These are phyloP conservation scores for Tuberolachnus salignus DNA, from an alignment of 2,888 invertebrate species.

Conservation along the genomic window DNA sequence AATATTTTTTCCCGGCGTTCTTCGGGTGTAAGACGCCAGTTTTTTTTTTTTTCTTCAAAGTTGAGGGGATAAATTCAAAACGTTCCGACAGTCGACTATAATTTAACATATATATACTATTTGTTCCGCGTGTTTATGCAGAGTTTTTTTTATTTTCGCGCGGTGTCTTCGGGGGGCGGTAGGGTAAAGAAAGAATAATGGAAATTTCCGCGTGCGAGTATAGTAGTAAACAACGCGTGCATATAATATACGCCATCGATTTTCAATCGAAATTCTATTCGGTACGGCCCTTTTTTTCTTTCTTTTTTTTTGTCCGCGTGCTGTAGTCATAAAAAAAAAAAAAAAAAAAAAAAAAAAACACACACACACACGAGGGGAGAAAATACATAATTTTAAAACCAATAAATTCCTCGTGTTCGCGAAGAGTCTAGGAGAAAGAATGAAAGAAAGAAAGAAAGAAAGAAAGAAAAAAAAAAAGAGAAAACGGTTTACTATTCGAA, in stretches of 20 bases:
- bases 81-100: neutral
- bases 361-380: neutral
- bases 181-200: conserved; percentile 1
- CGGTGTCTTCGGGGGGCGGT: neutral
- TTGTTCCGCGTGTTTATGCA: conserved; percentile 23
- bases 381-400: neutral
- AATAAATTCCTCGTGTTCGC: conserved; percentile 14
- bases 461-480: neutral
- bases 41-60: neutral
- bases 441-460: neutral
- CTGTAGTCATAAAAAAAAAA: too few species aligned
- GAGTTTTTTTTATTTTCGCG: conserved; percentile 5
- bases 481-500: neutral
- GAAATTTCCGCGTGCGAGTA: conserved; percentile 20
- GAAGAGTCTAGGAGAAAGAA: too few species aligned
- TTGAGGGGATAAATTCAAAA: conserved; percentile 22
- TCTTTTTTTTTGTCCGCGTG: too few species aligned
- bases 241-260: conserved; percentile 17
- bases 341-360: too few species aligned
- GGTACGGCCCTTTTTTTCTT: neutral
- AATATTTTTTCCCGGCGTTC: too few species aligned
- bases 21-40: neutral
- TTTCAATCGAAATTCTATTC: conserved; percentile 5
- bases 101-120: conserved; percentile 16
- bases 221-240: neutral